Evolutionary conservation across 2,113 vertebrate genomes (phyloP).

Genomic region (Dromiciops gliroides): DNA sequence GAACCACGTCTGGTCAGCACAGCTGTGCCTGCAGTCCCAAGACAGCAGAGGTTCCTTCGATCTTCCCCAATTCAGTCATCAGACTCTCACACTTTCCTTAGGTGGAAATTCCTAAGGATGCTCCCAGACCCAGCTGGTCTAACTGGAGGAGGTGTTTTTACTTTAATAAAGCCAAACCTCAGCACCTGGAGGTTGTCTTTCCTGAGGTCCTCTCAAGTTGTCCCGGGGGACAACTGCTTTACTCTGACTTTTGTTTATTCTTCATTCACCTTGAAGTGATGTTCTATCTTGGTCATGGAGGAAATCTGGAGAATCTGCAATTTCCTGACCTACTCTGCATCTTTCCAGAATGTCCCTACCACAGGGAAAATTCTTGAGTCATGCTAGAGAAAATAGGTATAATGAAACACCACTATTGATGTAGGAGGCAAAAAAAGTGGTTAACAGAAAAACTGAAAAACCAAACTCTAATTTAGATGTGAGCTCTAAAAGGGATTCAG

Average conservation of each 20-base stretch:
- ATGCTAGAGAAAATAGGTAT: background rate
- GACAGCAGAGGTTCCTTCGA: background rate
- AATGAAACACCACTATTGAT: background rate
- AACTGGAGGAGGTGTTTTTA: background rate
- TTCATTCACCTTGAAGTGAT: background rate
- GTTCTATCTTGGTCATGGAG: background rate
- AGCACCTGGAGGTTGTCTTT: background rate
- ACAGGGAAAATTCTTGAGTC: background rate
- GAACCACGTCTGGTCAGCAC: too few species aligned
- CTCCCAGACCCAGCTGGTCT: background rate
- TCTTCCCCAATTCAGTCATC: background rate
- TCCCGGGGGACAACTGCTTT: background rate
- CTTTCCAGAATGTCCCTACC: background rate
- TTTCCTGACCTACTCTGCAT: background rate
- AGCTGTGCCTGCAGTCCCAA: background rate
- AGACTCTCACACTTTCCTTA: background rate
- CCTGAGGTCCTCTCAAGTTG: background rate
- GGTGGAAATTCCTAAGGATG: background rate
- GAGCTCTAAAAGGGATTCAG: too few species aligned
- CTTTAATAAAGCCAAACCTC: background rate
- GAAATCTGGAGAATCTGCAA: background rate
- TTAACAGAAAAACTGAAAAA: too few species aligned
- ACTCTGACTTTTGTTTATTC: background rate
- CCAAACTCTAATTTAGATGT: too few species aligned
- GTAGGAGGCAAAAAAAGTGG: too few species aligned